Percentiles rank a stretch among this genome's conserved stretches.
Evolutionary conservation across 1,140 invertebrate genomes (phyloP).

Genomic region (Cryptotermes secundus): DNA sequence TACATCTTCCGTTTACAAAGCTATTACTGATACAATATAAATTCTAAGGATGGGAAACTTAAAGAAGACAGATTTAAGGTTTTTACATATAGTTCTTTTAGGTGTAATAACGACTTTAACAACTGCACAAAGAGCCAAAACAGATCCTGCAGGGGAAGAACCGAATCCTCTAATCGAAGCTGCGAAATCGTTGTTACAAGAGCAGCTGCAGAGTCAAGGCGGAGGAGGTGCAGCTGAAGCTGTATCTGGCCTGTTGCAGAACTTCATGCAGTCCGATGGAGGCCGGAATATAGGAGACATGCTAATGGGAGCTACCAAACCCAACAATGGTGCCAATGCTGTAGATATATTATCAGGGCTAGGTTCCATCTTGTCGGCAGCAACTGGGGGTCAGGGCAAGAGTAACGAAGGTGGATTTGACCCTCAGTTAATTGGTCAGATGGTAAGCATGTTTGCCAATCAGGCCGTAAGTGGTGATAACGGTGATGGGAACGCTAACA

Average conservation of each 20-base stretch:
- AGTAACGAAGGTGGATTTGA: conserved; percentile 11
- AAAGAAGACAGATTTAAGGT: background rate
- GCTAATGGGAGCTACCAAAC: background rate
- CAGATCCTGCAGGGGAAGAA: conserved; percentile 36
- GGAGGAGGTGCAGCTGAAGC: conserved; percentile 31
- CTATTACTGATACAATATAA: no score
- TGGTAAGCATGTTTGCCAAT: conserved; percentile 32
- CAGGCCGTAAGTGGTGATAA: background rate
- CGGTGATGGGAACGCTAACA: background rate
- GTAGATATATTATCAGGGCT: conserved; percentile 28
- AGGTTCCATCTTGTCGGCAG: conserved; percentile 21
- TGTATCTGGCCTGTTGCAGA: conserved; percentile 33
- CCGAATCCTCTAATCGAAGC: conserved; percentile 42
- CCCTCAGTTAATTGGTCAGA: conserved; percentile 21
- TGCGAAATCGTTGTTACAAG: conserved; percentile 40
- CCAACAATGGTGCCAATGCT: background rate
- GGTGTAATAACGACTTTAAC: background rate
- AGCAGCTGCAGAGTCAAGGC: conserved; percentile 35
- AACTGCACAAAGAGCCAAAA: background rate
- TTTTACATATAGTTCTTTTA: background rate
- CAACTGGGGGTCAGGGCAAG: background rate
- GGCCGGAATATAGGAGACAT: conserved; percentile 21
- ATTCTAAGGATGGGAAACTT: background rate
- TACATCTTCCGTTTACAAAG: no score
- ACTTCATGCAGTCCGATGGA: conserved; percentile 33